Percentiles rank a stretch among this genome's conserved stretches.
Evolutionary conservation across 1,140 invertebrate species (phyloP).

Genomic region (Aricia agestis): DNA sequence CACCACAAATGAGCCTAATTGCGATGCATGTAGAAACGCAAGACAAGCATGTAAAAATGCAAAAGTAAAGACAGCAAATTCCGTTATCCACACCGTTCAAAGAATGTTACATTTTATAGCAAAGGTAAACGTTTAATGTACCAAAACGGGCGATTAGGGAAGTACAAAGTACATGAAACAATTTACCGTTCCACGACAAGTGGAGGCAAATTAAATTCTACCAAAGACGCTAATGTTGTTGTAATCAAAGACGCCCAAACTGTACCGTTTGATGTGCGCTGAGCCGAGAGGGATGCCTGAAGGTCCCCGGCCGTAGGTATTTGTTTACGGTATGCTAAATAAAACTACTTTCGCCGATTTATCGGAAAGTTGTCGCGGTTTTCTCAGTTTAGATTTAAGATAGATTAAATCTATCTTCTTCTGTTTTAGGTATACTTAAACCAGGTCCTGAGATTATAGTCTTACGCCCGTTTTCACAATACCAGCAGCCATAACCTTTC

Average conservation of each 20-base stretch:
- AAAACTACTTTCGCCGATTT: background rate
- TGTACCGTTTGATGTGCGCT: constrained; percentile 50
- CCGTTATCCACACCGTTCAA: background rate
- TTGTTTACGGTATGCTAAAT: background rate
- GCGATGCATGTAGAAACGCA: too few species aligned
- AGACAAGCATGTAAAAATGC: too few species aligned
- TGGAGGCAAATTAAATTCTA: constrained; percentile 57
- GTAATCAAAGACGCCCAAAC: constrained; percentile 57
- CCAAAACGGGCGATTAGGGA: background rate
- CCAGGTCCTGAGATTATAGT: too few species aligned
- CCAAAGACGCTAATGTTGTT: constrained; percentile 42
- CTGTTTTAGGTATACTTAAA: too few species aligned
- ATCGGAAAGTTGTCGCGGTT: background rate
- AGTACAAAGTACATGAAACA: constrained; percentile 12
- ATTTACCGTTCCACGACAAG: constrained; percentile 29
- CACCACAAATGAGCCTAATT: too few species aligned
- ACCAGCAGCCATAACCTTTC: too few species aligned
- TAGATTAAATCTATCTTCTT: too few species aligned
- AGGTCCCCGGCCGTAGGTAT: constrained; percentile 14
- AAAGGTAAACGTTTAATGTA: background rate
- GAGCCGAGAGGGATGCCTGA: constrained; percentile 42
- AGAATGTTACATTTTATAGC: background rate
- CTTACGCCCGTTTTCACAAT: too few species aligned
- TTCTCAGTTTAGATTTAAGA: background rate
- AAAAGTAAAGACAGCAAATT: too few species aligned